Evolutionary conservation across 2,888 invertebrate genomes (phyloP).

Genomic region (Micoletzkya japonica): DNA sequence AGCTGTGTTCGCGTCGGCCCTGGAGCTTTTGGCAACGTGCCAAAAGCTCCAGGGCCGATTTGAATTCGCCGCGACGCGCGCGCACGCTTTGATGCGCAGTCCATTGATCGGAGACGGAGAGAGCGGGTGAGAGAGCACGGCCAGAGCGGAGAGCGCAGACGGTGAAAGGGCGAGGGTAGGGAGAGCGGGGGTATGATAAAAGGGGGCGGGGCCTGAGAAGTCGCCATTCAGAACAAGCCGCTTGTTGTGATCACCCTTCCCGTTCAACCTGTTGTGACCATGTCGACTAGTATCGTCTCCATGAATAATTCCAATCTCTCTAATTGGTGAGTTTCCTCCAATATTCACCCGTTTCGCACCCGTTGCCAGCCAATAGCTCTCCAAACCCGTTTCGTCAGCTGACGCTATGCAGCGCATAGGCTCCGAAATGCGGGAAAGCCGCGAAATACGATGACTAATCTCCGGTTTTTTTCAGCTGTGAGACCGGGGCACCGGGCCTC

Average conservation of each 20-base stretch:
- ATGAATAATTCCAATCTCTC: slow-evolving; percentile 27
- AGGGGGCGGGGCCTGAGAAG: neutral
- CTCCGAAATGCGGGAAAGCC: too few species aligned
- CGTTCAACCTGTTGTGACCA: neutral
- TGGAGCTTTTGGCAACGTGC: slow-evolving; percentile 15
- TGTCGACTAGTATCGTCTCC: slow-evolving; percentile 29
- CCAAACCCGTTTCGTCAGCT: too few species aligned
- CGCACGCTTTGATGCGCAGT: neutral
- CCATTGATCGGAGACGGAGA: neutral
- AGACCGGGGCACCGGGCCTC: slow-evolving; percentile 32
- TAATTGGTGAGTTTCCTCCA: slow-evolving; percentile 13
- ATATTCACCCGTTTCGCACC: too few species aligned
- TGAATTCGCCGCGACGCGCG: too few species aligned
- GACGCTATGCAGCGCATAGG: too few species aligned
- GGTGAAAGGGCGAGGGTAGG: slow-evolving; percentile 1
- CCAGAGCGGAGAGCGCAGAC: neutral
- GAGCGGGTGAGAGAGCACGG: slow-evolving; percentile 4
- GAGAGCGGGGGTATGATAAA: neutral
- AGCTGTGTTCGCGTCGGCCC: too few species aligned
- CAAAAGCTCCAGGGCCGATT: too few species aligned
- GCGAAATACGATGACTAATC: too few species aligned
- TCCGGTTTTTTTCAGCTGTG: slow-evolving; percentile 22
- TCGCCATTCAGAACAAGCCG: neutral
- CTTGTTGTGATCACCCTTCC: neutral
- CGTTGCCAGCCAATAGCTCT: too few species aligned